These are phyloP conservation scores for Pyrrhia umbra DNA, from an alignment of 2,888 invertebrate species.

Conservation along the genomic window DNA sequence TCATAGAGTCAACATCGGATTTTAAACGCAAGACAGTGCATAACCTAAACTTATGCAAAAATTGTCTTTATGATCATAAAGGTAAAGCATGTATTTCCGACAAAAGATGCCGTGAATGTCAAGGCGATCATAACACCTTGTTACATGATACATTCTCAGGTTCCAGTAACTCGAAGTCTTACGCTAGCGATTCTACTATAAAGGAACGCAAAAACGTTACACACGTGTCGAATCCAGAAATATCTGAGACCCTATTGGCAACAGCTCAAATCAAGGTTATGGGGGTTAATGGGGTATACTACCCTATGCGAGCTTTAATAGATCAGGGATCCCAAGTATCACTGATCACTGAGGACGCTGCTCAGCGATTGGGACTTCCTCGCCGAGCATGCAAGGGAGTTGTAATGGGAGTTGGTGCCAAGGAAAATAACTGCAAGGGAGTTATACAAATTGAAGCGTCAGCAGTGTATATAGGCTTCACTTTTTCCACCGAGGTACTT, in stretches of 20 bases:
- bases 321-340: not conserved
- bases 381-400: not conserved
- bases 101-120: conserved; percentile 2
- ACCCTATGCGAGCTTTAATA: not conserved
- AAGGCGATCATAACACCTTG: not conserved
- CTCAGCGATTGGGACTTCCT: not conserved
- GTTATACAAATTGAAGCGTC: not conserved
- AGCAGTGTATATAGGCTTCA: not conserved
- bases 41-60: conserved; percentile 4
- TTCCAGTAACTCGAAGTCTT: too few species aligned
- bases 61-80: conserved; percentile 2
- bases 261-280: not conserved
- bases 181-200: too few species aligned
- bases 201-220: not conserved
- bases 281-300: not conserved
- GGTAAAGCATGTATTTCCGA: not conserved
- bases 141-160: too few species aligned
- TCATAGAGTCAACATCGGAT: not conserved
- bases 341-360: not conserved
- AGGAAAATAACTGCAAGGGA: not conserved
- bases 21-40: not conserved
- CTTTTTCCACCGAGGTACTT: not conserved
- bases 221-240: too few species aligned
- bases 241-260: not conserved
- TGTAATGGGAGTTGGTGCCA: not conserved